Evolutionary conservation across 2,113 vertebrate genomes (phyloP).

Genomic region (human): DNA sequence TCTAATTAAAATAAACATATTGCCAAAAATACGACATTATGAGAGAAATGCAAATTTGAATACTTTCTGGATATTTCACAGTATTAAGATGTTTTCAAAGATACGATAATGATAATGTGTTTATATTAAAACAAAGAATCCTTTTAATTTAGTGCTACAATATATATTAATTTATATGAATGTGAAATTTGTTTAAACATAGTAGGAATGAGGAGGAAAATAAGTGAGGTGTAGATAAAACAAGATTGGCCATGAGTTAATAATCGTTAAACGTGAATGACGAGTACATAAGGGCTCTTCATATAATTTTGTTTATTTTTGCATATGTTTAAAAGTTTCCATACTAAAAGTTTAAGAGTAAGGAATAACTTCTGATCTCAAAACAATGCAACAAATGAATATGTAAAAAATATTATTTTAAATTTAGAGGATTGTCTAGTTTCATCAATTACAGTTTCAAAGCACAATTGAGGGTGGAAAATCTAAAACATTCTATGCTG

Average conservation of each 20-base stretch:
- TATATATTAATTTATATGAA: background rate
- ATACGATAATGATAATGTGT: background rate
- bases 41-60: constrained; percentile 23
- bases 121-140: background rate
- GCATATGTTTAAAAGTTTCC: background rate
- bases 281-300: background rate
- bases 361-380: background rate
- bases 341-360: background rate
- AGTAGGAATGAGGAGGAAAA: background rate
- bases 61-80: background rate
- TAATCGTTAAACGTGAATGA: background rate
- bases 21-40: background rate
- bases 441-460: background rate
- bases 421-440: background rate
- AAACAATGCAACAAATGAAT: background rate
- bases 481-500: background rate
- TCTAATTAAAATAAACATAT: background rate
- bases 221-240: background rate
- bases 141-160: background rate
- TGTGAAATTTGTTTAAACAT: background rate
- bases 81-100: background rate
- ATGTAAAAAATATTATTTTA: constrained; percentile 9
- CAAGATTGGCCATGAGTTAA: background rate
- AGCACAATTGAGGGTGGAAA: background rate
- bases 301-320: background rate